phyloP scores from a whole-genome alignment of 1,140 invertebrate genomes.

The Neotoxoptera formosana region DNA sequence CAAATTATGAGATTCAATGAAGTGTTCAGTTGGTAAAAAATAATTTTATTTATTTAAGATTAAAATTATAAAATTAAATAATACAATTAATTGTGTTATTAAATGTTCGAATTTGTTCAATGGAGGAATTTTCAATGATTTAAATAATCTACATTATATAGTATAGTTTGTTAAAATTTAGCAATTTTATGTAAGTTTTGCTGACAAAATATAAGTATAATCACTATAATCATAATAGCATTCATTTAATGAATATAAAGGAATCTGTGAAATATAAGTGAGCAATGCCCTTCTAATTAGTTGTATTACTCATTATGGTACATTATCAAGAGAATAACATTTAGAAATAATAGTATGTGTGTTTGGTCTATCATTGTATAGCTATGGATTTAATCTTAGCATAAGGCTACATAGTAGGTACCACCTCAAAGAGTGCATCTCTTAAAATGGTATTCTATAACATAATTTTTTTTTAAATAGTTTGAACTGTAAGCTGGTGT shows the following conservation, averaged over 20 bases:
- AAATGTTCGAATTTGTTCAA: background rate
- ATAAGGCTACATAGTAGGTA: background rate
- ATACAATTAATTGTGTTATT: background rate
- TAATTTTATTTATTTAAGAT: background rate
- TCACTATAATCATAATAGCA: background rate
- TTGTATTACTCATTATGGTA: background rate
- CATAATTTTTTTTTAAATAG: background rate
- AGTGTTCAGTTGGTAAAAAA: background rate
- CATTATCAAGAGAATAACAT: background rate
- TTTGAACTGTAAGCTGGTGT: background rate
- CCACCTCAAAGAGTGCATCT: background rate
- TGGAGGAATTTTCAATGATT: background rate
- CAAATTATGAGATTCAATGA: slow-evolving; percentile 8
- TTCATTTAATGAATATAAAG: background rate
- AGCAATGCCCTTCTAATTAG: background rate
- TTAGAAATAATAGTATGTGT: background rate
- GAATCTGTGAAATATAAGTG: background rate
- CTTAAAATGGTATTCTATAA: background rate
- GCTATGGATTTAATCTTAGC: background rate
- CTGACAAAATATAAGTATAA: background rate
- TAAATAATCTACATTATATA: background rate
- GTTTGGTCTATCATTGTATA: background rate
- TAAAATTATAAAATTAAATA: background rate
- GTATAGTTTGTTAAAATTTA: background rate
- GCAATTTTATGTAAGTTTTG: background rate